phyloP scores from a whole-genome alignment of 2,797 vertebrate species.

The Chelon labrosus region DNA sequence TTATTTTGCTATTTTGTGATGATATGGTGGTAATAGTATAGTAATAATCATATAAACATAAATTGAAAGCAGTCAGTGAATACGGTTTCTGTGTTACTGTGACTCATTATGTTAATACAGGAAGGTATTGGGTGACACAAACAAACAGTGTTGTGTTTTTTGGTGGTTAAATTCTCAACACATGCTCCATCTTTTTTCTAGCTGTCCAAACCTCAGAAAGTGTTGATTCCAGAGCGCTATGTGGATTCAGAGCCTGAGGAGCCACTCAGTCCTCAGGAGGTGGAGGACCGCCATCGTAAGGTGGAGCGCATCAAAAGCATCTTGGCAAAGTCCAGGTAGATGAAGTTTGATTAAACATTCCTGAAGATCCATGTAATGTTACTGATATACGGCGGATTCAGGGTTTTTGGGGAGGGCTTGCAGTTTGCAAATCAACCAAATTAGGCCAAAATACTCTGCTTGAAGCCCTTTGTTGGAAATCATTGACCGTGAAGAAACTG shows the following conservation, averaged over 20 bases:
- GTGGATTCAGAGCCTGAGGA: slow-evolving; percentile 94
- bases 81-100: too few species aligned
- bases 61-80: too few species aligned
- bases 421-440: neutral
- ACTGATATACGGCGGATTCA: neutral
- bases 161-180: neutral
- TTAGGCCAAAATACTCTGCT: neutral
- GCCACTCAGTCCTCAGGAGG: slow-evolving; percentile 92
- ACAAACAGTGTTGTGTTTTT: too few species aligned
- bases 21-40: too few species aligned
- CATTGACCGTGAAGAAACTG: neutral
- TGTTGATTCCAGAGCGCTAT: slow-evolving; percentile 94
- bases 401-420: neutral
- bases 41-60: too few species aligned
- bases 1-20: too few species aligned
- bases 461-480: neutral
- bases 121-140: too few species aligned
- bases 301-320: slow-evolving; percentile 96
- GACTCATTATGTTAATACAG: too few species aligned
- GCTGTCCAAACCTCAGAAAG: slow-evolving; percentile 95
- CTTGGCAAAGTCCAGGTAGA: slow-evolving; percentile 94
- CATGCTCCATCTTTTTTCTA: slow-evolving; percentile 60
- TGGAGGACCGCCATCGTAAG: slow-evolving; percentile 92
- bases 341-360: neutral
- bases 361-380: neutral